Evolutionary conservation across 2,113 vertebrate species (phyloP), one percentile per base, ranked within the genome.

Genomic region (Cheilinus undulatus): DNA sequence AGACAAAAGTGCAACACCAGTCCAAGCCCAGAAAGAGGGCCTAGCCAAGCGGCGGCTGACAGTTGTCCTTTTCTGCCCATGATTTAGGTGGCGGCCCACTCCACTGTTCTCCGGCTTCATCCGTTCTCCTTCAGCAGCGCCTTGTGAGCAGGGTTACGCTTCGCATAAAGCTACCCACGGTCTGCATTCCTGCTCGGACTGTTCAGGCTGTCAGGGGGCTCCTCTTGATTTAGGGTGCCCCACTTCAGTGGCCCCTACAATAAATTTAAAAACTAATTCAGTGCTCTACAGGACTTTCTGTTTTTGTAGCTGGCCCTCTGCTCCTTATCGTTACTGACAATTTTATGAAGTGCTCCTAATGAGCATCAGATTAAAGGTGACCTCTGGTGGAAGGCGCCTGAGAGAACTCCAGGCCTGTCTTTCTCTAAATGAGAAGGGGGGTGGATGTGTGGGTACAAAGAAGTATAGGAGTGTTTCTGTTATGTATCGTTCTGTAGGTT

Each of bases 311-410:
- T 93, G 94, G 94, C 95, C 95, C 94, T 95, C 94, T 75, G 94
- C 94, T 90, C 94, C 94, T 95, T 94, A 94, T 91, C 88, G 90
- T 92, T 92, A 89, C 89, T 97, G 97, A 96, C 96, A 93, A 95
- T 97, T 98, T 99, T 97, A 98, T 91, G 96, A 98, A 98, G 96
- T 97, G 96, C 94, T 95, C 94, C 94, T 97, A 98, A 98, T 97
- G 95, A 96, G 96, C 95, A 93, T 95, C 94, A 96, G 96, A 96
- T 96, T 96, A 96, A 97, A 97, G 94, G 94, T 93, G 94, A 91
- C 93, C 90, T 57, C 74, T 79, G 83, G 82, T 74, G 80, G 77
- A 82, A 85, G 77, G 75, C 69, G 80, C 80, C 69, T 78, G 85
- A 88, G 69, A 62, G 70, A 50, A 82, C 76, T 65, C 24, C 7